These are phyloP conservation scores for Cassiopea xamachana DNA, from an alignment of 30 jellyfish, hydroid and myxozoan species.

Conservation along the genomic window DNA sequence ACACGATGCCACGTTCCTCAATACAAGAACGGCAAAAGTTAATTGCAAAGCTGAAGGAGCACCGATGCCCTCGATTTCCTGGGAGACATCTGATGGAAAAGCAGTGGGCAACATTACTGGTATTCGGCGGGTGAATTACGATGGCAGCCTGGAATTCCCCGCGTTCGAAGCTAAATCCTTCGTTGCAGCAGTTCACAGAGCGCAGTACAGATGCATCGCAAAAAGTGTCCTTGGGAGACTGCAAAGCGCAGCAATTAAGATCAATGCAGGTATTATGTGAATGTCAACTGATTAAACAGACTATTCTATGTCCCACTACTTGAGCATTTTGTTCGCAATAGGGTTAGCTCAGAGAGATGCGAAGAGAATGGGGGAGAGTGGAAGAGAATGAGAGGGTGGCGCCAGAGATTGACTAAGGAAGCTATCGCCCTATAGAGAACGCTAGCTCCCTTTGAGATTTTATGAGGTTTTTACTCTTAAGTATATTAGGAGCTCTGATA, in stretches of 20 bases:
- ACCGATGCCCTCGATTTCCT: conserved; percentile 78
- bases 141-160: conserved; percentile 76
- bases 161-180: conserved; percentile 58
- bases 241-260: conserved; percentile 65
- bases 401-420: too few species aligned
- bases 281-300: neutral
- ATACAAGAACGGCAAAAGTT: conserved; percentile 74
- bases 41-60: conserved; percentile 83
- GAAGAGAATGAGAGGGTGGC: too few species aligned
- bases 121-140: conserved; percentile 37
- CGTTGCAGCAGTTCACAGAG: conserved; percentile 53
- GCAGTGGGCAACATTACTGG: conserved; percentile 66
- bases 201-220: conserved; percentile 80
- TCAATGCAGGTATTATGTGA: conserved; percentile 71
- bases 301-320: neutral
- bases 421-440: too few species aligned
- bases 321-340: too few species aligned
- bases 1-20: conserved; percentile 59
- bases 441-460: too few species aligned
- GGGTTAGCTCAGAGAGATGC: too few species aligned
- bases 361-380: too few species aligned
- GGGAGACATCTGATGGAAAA: conserved; percentile 77
- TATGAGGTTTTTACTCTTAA: too few species aligned
- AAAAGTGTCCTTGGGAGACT: conserved; percentile 72
- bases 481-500: too few species aligned